These are phyloP conservation scores for Nasonia oneida DNA, from an alignment of 2,888 invertebrate genomes.

Conservation along the genomic window DNA sequence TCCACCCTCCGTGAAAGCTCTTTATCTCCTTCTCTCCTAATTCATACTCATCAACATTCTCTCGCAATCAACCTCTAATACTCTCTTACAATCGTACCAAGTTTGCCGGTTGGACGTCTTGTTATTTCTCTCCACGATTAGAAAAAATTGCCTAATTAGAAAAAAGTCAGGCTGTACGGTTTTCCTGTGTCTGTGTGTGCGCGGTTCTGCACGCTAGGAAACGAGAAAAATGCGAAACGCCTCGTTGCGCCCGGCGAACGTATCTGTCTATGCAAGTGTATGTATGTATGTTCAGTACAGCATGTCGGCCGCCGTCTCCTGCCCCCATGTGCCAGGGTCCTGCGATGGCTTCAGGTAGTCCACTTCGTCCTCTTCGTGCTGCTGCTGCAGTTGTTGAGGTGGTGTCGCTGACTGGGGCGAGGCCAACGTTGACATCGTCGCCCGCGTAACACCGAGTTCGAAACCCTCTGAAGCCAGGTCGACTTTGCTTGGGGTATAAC, in stretches of 20 bases:
- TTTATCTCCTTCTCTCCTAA: constrained; percentile 9
- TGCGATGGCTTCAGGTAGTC: constrained; percentile 78
- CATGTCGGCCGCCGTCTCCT: constrained; percentile 79
- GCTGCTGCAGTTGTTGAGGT: constrained; percentile 32
- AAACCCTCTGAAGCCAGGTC: constrained; percentile 84
- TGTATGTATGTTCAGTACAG: constrained; percentile 74
- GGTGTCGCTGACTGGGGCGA: constrained; percentile 64
- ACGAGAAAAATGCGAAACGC: constrained; percentile 54
- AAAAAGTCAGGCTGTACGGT: constrained; percentile 46
- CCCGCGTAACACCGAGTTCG: constrained; percentile 89
- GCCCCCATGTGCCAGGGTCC: constrained; percentile 78
- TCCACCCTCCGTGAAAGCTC: constrained; percentile 11
- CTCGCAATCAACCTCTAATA: constrained; percentile 22
- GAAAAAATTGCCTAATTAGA: constrained; percentile 43
- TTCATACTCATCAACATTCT: neutral
- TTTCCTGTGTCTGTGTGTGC: neutral
- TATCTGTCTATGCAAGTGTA: constrained; percentile 51
- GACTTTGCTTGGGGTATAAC: constrained; percentile 91
- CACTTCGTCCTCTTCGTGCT: constrained; percentile 67
- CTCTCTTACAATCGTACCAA: constrained; percentile 14
- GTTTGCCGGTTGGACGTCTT: neutral
- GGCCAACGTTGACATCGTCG: constrained; percentile 75
- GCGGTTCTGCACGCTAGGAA: constrained; percentile 29
- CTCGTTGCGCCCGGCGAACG: constrained; percentile 30
- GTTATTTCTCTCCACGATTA: constrained; percentile 8